Evolutionary conservation across 2,888 invertebrate species (phyloP), one percentile per base, ranked within the genome.

Genomic region (Pandemis corylana): DNA sequence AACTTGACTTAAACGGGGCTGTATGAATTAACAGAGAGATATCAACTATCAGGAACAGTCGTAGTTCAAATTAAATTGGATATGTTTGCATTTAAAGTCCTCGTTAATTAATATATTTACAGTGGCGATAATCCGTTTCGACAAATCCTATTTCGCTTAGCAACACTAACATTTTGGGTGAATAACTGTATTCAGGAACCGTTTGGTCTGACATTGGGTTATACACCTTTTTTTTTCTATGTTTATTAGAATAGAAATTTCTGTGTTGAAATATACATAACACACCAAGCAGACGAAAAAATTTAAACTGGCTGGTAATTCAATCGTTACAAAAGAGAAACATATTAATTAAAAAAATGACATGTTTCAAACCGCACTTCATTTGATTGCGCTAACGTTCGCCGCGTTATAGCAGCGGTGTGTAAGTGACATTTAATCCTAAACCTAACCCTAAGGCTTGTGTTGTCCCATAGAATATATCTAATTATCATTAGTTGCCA

Each of bases 81-180:
- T 9, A 41, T 62, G 41, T 41, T 42, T 41, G 62, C 59, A 28
- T 28, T 28, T 59, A 20, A 59, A 59, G 59, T 59, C 59, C 59
- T 1, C 20, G 0, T 20, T 59, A 28, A 28, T 36, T 4, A 59
- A 59, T 9, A 28, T 12, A 10, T 28, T 28, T 2, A 9, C 4
- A 59, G 4, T 59, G 1, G 20, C 28, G 59, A 59, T 59, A 59
- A 59, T 10, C 20, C 10, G 9, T 28, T 53, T 15, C 9, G 15
- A 53, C 13, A 15, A 49, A 13, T 49, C 49, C 13, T 6, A 28
- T 28, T 20, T 28, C 10, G 12, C 10, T 59, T 59, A 59, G 28
- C 28, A 28, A 59, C 28, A 59, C 28, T 59, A 28, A 59, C 59
- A 28, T 28, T 15, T 28, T 28, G 59, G 28, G 59, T 12, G 28